Conservation (phyloP, 2,797 vertebrate genomes). For the Phrynocephalus vlangalii region DNA sequence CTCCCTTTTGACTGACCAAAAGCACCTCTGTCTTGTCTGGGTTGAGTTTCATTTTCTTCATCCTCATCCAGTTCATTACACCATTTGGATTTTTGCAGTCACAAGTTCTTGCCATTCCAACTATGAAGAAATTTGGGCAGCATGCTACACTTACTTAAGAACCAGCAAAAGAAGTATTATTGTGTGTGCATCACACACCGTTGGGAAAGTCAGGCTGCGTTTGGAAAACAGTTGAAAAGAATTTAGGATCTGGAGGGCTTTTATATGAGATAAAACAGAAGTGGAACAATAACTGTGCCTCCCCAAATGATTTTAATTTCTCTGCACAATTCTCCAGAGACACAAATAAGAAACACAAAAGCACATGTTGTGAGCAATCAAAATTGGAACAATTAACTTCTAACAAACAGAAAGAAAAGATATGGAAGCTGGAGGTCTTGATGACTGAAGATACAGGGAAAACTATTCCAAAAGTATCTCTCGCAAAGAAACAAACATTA, state of each 20-base stretch:
- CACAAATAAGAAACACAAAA: conserved; percentile 22
- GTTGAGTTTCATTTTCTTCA: too few relatives aligned
- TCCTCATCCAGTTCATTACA: too few relatives aligned
- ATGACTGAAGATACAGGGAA: background rate
- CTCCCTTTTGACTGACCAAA: too few relatives aligned
- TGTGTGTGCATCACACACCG: too few relatives aligned
- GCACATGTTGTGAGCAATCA: conserved; percentile 17
- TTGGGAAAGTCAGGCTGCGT: conserved; percentile 36
- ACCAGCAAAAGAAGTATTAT: too few relatives aligned
- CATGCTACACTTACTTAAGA: background rate
- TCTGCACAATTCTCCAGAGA: conserved; percentile 28
- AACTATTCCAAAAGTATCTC: background rate
- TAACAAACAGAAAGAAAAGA: conserved; percentile 1
- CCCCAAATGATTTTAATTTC: conserved; percentile 50
- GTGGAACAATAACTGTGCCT: conserved; percentile 27
- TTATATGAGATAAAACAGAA: conserved; percentile 27
- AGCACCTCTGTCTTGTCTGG: too few relatives aligned
- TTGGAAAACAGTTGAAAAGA: conserved; percentile 35
- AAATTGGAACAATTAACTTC: conserved; percentile 15
- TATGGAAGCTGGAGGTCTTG: background rate
- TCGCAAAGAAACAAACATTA: too few relatives aligned
- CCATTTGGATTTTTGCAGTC: too few relatives aligned
- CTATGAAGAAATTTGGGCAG: too few relatives aligned
- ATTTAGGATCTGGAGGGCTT: conserved; percentile 15
- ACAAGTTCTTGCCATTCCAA: too few relatives aligned